phyloP scores from a whole-genome alignment of 2,888 invertebrate genomes.

The Macaria notata region DNA sequence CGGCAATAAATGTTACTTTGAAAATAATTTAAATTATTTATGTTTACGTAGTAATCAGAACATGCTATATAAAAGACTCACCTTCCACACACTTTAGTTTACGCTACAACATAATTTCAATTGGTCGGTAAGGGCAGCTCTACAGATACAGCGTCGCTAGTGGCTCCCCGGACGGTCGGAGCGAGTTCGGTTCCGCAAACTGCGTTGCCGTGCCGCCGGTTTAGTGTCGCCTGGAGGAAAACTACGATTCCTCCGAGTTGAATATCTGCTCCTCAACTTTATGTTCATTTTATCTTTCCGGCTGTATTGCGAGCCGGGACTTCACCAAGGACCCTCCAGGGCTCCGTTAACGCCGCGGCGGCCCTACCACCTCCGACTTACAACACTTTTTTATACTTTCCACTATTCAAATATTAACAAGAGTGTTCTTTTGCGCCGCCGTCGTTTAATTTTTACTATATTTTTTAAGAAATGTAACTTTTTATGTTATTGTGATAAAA shows the following conservation, averaged over 20 bases:
- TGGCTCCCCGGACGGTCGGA: slow-evolving; percentile 18
- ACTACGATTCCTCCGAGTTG: slow-evolving; percentile 78
- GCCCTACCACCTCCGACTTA: slow-evolving; percentile 63
- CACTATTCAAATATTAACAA: slow-evolving; percentile 77
- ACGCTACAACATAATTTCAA: slow-evolving; percentile 22
- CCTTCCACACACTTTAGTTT: too few species aligned
- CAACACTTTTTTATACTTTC: slow-evolving; percentile 67
- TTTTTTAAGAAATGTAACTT: slow-evolving; percentile 29
- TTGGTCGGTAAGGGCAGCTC: slow-evolving; percentile 11
- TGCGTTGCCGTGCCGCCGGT: slow-evolving; percentile 59
- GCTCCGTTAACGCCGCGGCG: slow-evolving; percentile 74
- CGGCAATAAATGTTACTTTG: too few species aligned
- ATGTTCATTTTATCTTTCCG: slow-evolving; percentile 82
- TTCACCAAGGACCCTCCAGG: slow-evolving; percentile 75
- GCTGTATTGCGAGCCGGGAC: slow-evolving; percentile 76
- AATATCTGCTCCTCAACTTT: slow-evolving; percentile 79
- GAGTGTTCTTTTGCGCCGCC: slow-evolving; percentile 44
- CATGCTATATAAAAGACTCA: too few species aligned
- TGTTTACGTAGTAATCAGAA: too few species aligned
- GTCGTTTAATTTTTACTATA: slow-evolving; percentile 50
- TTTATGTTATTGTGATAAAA: neutral
- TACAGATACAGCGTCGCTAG: slow-evolving; percentile 7
- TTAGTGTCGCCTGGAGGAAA: slow-evolving; percentile 75
- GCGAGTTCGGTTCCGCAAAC: slow-evolving; percentile 52
- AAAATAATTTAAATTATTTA: too few species aligned